Percentiles rank a stretch among this genome's conserved stretches.
phyloP scores from a whole-genome alignment of 2,888 invertebrate genomes.

The Chelonus formosanus region DNA sequence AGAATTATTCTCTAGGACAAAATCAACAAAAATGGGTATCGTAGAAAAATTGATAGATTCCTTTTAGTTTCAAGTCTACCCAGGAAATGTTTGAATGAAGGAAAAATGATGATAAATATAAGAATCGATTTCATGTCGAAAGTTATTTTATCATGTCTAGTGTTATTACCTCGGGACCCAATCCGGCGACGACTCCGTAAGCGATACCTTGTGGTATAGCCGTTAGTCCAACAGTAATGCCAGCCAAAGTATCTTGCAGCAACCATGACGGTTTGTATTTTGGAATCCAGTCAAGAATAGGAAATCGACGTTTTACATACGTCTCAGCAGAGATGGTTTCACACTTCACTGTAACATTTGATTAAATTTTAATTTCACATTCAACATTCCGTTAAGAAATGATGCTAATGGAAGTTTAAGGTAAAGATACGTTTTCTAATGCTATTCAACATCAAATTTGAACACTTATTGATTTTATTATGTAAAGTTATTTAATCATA shows the following conservation, averaged over 20 bases:
- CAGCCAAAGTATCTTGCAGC: conserved; percentile 84
- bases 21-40: no score
- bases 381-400: not conserved
- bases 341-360: no score
- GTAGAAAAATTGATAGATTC: not conserved
- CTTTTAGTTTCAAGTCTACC: not conserved
- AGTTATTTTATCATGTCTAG: conserved; percentile 47
- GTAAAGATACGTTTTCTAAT: not conserved
- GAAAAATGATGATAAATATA: not conserved
- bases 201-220: conserved; percentile 87
- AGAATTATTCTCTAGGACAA: no score
- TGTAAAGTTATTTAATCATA: no score
- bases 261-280: conserved; percentile 60
- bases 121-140: not conserved
- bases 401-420: not conserved
- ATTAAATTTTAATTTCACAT: not conserved
- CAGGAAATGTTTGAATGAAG: not conserved
- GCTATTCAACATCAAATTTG: not conserved
- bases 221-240: conserved; percentile 81
- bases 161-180: conserved; percentile 67
- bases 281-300: conserved; percentile 49
- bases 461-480: no score
- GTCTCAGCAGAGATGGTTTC: no score
- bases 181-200: conserved; percentile 80
- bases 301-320: conserved; percentile 47